Percentiles rank a stretch among this genome's conserved stretches.
Evolutionary conservation across 2,888 invertebrate species (phyloP).

Genomic region (Pomacea canaliculata): DNA sequence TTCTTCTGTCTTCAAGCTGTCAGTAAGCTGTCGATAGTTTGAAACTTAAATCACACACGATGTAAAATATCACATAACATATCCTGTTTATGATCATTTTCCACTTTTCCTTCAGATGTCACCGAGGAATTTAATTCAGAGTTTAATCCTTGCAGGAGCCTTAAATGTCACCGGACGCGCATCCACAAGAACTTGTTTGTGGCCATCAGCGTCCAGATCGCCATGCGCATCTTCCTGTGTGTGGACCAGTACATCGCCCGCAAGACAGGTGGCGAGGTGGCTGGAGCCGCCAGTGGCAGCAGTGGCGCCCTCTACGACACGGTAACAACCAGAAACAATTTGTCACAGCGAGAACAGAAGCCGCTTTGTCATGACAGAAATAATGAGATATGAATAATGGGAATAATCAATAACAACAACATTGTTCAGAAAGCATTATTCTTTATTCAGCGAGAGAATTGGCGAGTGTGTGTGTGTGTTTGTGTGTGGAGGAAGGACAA

Average conservation of each 20-base stretch:
- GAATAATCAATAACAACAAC: too few species aligned
- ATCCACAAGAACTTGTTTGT: slow-evolving; percentile 88
- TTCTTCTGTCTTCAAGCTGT: too few species aligned
- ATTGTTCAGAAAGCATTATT: too few species aligned
- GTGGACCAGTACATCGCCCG: slow-evolving; percentile 74
- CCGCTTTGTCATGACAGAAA: neutral
- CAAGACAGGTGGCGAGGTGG: slow-evolving; percentile 74
- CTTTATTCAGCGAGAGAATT: too few species aligned
- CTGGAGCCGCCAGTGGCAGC: slow-evolving; percentile 49
- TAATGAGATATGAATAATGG: too few species aligned
- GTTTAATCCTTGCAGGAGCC: slow-evolving; percentile 72
- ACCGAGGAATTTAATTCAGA: too few species aligned
- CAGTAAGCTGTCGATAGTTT: too few species aligned
- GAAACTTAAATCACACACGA: too few species aligned
- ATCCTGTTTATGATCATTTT: too few species aligned
- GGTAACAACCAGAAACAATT: slow-evolving; percentile 48
- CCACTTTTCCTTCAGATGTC: too few species aligned
- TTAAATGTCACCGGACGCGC: slow-evolving; percentile 85
- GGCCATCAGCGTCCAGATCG: slow-evolving; percentile 78
- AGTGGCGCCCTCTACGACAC: slow-evolving; percentile 70
- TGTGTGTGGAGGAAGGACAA: neutral
- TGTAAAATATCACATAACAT: too few species aligned
- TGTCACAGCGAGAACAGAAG: neutral
- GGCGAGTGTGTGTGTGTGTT: too few species aligned
- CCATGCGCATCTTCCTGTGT: slow-evolving; percentile 70